Conservation (phyloP, 2,113 vertebrate species). For the Halcyon senegalensis region DNA sequence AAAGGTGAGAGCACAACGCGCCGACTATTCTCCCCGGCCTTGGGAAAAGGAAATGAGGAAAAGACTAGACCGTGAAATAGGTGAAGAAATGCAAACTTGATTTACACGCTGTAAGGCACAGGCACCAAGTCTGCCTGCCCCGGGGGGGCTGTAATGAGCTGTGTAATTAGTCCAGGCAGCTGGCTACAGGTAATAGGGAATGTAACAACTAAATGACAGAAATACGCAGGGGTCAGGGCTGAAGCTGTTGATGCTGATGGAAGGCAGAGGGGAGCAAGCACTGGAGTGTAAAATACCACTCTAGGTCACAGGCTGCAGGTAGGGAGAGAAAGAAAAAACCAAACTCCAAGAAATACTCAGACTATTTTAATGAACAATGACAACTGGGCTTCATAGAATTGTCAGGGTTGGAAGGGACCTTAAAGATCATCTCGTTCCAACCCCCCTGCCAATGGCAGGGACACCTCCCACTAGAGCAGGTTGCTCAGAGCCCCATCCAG, state of each 20-base stretch:
- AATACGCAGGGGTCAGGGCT: background rate
- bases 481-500: too few species aligned
- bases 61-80: background rate
- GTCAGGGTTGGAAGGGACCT: too few species aligned
- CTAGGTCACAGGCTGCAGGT: background rate
- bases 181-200: background rate
- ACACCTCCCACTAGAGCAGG: too few species aligned
- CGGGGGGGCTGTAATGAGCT: background rate
- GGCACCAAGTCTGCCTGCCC: background rate
- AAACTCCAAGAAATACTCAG: background rate
- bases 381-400: background rate
- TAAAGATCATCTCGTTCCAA: too few species aligned
- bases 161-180: background rate
- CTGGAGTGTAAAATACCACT: background rate
- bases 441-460: too few species aligned
- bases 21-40: background rate
- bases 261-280: background rate
- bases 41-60: background rate
- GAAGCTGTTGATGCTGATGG: background rate
- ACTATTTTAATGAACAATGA: background rate
- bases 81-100: constrained; percentile 1
- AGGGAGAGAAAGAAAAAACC: background rate
- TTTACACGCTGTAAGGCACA: background rate
- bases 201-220: background rate
- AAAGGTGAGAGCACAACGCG: accelerated